Evolutionary conservation across 2,888 invertebrate species (phyloP), one percentile per base, ranked within the genome.

Genomic region (Coecobrya sp.): DNA sequence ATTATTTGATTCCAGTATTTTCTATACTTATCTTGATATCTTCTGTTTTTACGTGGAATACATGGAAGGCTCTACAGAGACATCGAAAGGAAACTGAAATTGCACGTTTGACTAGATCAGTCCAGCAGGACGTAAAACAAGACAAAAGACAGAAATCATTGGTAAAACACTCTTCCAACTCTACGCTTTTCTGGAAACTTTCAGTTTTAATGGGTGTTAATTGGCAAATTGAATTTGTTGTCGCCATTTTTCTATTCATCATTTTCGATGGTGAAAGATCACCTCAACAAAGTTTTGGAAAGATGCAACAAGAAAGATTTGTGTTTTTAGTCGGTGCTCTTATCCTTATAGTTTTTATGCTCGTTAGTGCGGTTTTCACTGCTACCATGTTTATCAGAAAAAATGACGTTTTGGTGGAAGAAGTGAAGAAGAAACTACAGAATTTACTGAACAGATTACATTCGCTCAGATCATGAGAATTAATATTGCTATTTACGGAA

Each of bases 171-270:
- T 22, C 22, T 5, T 25, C 73, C n/a, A 45, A n/a, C 27, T 86
- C 62, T 0, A 13, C 22, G 10, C 13, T 88, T 0, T 88, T 88
- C 30, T 81, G 88, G 88, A 88, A 88, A 79, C 52, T 88, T 4
- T 59, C 65, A 11, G 52, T 88, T 62, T 59, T 88, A 0, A 65
- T 79, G 79, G 88, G 88, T 42, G 30, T 88, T n/a, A 88, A 88
- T 19, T 88, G 88, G 88, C 52, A 79, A 49, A 65, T 81, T 27
- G 88, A 88, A 45, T 88, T 88, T 49, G 0, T 79, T 3, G 0
- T 88, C 0, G 79, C 79, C 1, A 7, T 88, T 27, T 4, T 68
- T 11, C 16, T 86, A 10, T 52, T 55, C 16, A 0, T 55, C 0
- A 16, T 30, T 13, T 2, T 55, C n/a, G 19, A 27, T 27, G n/a